Conservation (phyloP, 2,113 vertebrate species). For the Coracopsis vasa region DNA sequence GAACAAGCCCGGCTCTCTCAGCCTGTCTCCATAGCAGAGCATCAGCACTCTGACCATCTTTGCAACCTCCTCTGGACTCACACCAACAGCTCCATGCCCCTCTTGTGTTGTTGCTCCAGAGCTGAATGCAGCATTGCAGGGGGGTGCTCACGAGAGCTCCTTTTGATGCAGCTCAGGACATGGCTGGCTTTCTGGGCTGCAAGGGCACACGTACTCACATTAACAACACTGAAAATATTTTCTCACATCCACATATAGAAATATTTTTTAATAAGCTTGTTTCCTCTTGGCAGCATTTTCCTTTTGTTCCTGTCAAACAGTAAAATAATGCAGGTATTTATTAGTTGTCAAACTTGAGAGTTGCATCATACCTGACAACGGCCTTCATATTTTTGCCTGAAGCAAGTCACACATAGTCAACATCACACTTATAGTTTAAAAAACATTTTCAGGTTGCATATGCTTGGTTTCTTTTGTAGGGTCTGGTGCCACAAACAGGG, state of each 20-base stretch:
- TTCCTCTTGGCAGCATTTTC: not conserved
- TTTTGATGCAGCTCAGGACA: not conserved
- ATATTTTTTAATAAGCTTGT: conserved; percentile 26
- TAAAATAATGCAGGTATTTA: not conserved
- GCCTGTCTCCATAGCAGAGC: not conserved
- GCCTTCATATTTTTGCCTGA: not conserved
- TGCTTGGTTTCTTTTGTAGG: not conserved
- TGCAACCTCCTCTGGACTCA: not conserved
- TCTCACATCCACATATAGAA: not conserved
- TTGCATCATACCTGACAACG: not conserved
- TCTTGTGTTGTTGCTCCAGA: not conserved
- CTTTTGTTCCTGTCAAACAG: not conserved
- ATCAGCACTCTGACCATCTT: not conserved
- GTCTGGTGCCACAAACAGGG: not conserved
- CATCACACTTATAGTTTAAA: not conserved
- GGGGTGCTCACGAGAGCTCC: not conserved
- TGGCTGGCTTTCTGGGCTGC: not conserved
- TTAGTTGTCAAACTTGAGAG: not conserved
- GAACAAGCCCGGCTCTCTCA: not conserved
- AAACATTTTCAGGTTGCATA: not conserved
- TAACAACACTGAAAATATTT: not conserved
- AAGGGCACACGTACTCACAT: not conserved
- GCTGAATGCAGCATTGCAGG: not conserved
- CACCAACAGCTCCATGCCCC: not conserved
- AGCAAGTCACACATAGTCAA: not conserved